phyloP scores from a whole-genome alignment of 2,888 invertebrate genomes.

The Chymomyza procnemis region DNA sequence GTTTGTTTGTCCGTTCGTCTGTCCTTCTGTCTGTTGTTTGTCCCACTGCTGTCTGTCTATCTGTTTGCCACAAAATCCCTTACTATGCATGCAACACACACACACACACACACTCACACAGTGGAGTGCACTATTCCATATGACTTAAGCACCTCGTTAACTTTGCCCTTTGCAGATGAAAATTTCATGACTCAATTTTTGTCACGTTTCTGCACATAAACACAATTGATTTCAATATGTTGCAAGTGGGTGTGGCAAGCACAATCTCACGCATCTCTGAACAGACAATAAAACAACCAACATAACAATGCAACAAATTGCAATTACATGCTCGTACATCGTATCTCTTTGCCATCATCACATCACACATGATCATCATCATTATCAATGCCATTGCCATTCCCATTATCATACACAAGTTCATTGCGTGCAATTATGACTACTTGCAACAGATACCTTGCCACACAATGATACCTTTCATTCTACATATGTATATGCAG shows the following conservation, averaged over 20 bases:
- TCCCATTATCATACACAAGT: neutral
- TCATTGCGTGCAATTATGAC: neutral
- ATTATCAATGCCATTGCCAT: conserved; percentile 1
- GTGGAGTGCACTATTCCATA: neutral
- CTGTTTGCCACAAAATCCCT: conserved; percentile 30
- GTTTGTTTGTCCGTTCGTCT: conserved; percentile 10
- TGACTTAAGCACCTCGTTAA: neutral
- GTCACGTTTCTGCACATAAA: neutral
- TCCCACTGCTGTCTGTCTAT: conserved; percentile 14
- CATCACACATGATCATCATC: neutral
- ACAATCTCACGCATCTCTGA: neutral
- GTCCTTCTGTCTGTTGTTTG: conserved; percentile 8
- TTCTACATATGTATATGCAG: no score
- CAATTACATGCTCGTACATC: neutral
- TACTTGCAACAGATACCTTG: neutral
- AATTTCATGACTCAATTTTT: neutral
- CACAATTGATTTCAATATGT: neutral
- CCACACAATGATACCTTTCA: neutral
- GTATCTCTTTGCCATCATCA: neutral
- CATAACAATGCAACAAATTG: neutral
- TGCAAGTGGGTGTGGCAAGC: neutral
- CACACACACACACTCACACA: no score
- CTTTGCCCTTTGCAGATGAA: neutral
- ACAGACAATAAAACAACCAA: neutral
- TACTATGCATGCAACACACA: neutral